Evolutionary conservation across 2,113 vertebrate species (phyloP), one percentile per base, ranked within the genome.

Genomic region (rabbit (Oryctolagus cuniculus)): DNA sequence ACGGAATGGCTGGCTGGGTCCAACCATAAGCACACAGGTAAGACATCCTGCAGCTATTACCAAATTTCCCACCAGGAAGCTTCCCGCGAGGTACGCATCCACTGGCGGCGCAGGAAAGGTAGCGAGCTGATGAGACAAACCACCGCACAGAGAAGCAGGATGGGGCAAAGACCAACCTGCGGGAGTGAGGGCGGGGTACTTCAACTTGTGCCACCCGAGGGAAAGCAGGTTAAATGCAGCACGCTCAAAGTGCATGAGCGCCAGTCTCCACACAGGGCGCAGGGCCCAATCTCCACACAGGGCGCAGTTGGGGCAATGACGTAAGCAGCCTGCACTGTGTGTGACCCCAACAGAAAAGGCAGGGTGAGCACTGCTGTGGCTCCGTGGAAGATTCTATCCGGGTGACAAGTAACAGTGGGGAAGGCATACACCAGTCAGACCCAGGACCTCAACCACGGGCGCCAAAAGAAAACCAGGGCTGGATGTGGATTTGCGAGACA

Each of bases 381-480:
- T n/a, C 22, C 44, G n/a, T 0, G 10, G 66, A 24, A 10, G 29
- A 10, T 0, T 53, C 22, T 16, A 36, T 5, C 53, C 4, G 5
- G 44, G 4, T 53, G 61, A 44, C 2, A 0, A 44, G 67, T 21
- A 21, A 64, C 0, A 25, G 61, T 38, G 0, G 51, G n/a, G 72
- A 66, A 2, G 38, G n/a, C 29, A 55, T 58, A 38, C 8, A 83
- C 24, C 67, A 80, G 49, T 31, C 67, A 67, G 90, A 51, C 58
- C 19, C 15, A 21, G 27, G 63, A 63, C 75, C 36, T 58, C 17
- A 27, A 78, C 27, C 38, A 85, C 66, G 5, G 16, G 25, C 1
- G 11, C 93, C 13, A 3, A 27, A 55, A 94, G 80, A 72, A 93
- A 90, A 93, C 29, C 36, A 61, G 61, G 3, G 7, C 29, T 25